These are phyloP conservation scores for Amazona vittata DNA, from an alignment of 2,113 vertebrate genomes.

Conservation along the genomic window DNA sequence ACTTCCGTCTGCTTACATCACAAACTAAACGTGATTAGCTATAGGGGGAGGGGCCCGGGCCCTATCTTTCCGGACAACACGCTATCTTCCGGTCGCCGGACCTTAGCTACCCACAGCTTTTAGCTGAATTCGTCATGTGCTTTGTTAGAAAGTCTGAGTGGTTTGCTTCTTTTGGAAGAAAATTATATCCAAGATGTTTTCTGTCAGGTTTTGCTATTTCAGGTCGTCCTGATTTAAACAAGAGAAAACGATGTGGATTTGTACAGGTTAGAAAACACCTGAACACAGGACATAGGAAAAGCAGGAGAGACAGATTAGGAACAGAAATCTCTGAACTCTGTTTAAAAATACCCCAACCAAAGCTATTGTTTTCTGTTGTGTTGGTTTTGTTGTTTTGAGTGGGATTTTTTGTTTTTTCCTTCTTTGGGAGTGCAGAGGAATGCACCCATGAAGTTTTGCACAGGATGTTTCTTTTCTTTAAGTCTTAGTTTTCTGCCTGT, in stretches of 20 bases:
- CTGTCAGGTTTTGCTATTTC: background rate
- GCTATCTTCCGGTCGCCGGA: too few relatives aligned
- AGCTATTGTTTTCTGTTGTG: background rate
- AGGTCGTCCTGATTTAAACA: background rate
- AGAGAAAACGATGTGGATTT: background rate
- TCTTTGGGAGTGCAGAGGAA: background rate
- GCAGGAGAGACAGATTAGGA: background rate
- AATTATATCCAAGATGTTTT: background rate
- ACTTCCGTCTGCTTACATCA: too few relatives aligned
- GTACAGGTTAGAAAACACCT: background rate
- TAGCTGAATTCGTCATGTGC: background rate
- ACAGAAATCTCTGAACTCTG: background rate
- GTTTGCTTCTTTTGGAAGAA: background rate
- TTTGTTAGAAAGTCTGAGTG: background rate
- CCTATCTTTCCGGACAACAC: too few relatives aligned
- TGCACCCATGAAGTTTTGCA: background rate
- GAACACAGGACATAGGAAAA: background rate
- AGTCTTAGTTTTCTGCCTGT: background rate
- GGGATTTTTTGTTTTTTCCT: background rate
- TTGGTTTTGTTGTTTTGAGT: background rate
- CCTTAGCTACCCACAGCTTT: background rate
- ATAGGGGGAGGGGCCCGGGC: too few relatives aligned
- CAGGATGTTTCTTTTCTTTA: background rate
- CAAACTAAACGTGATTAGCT: too few relatives aligned
- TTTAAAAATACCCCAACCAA: background rate